Evolutionary conservation across 2,888 invertebrate species (phyloP), one percentile per base, ranked within the genome.

Genomic region (Aplocera efformata): DNA sequence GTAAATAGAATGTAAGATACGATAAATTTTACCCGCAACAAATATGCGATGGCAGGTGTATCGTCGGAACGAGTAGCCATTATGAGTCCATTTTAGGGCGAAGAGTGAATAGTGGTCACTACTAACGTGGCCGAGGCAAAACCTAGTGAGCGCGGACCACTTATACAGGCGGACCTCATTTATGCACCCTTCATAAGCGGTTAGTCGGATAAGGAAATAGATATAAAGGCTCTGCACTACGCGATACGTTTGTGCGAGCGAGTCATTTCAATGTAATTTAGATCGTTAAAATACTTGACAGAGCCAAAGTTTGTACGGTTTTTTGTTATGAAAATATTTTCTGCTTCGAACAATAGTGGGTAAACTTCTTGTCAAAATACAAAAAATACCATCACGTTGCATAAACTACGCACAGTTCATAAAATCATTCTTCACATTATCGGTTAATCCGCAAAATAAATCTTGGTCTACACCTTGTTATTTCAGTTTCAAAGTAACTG

Each of bases 41-140:
- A 78, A 79, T 77, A 76, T 69, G 77, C 79, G 63, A 61, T 63
- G 62, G 81, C 84, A 84, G 85, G 85, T 85, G 85, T 80, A 84
- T 74, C 67, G 74, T 63, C 66, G 68, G 66, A 84, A 83, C 85
- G 70, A 83, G 84, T 80, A 73, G 73, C 81, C 71, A 84, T 85
- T 83, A 82, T 76, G 79, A 80, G 72, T 74, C 84, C 85, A 84
- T 86, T 85, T 85, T 84, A 84, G 85, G 84, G 69, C 66, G 67
- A 72, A 58, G 72, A 79, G 73, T 75, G 79, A 77, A 77, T 78
- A 79, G 77, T 78, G 61, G 72, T 63, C 64, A 63, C 55, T 57
- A 50, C 64, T 60, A 68, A 64, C 71, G 75, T 69, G 72, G 70
- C 55, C 61, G 67, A 64, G 65, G 74, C 80, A 76, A 73, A 78